phyloP scores from a whole-genome alignment of 2,113 vertebrate genomes.

The Herpetotheres cachinnans region DNA sequence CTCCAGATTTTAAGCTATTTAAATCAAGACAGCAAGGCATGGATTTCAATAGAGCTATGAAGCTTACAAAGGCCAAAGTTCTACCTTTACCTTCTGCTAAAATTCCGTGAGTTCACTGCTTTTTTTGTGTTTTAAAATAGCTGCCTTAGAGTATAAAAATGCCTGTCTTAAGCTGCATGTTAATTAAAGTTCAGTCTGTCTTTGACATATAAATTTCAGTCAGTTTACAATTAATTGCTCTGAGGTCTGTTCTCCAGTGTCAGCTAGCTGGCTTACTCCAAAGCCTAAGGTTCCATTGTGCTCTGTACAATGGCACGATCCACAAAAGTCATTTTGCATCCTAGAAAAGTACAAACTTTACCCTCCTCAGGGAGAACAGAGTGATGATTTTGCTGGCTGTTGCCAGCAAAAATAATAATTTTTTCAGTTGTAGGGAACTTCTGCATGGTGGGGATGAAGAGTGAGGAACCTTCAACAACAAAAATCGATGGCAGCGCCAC shows the following conservation, averaged over 20 bases:
- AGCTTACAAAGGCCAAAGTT: not conserved
- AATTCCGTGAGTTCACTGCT: not conserved
- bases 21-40: not conserved
- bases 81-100: not conserved
- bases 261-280: not conserved
- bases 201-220: not conserved
- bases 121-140: not conserved
- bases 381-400: not conserved
- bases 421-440: not conserved
- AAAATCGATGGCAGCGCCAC: not conserved
- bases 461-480: not conserved
- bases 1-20: constrained; percentile 3
- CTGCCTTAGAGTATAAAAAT: not conserved
- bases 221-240: not conserved
- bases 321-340: not conserved
- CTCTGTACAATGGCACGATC: not conserved
- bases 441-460: not conserved
- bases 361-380: not conserved
- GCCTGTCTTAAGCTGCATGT: not conserved
- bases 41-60: not conserved
- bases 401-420: not conserved
- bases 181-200: constrained; percentile 1
- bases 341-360: not conserved
- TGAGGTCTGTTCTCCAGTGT: not conserved
- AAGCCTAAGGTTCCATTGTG: not conserved